Percentiles rank a stretch among this genome's conserved stretches.
Conservation (phyloP, 2,888 invertebrate genomes). For the Drosophila mercatorum region DNA sequence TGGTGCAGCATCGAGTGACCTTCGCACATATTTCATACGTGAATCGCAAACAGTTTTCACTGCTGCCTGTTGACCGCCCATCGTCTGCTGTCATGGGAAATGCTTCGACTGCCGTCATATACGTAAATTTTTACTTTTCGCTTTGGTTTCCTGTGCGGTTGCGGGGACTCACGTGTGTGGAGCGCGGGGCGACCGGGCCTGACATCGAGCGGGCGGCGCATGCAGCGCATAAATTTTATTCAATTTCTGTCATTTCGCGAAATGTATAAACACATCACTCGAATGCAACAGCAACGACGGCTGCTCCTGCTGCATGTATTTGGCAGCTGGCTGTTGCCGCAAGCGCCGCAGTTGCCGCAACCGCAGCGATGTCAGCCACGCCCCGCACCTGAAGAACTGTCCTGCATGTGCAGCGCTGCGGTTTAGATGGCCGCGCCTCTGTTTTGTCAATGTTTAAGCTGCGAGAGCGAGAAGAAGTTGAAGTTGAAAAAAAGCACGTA, state of each 20-base stretch:
- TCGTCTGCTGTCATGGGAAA: slow-evolving; percentile 29
- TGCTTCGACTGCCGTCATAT: slow-evolving; percentile 20
- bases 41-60: slow-evolving; percentile 27
- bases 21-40: slow-evolving; percentile 60
- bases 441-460: slow-evolving; percentile 56
- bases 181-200: slow-evolving; percentile 1
- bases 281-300: slow-evolving; percentile 7
- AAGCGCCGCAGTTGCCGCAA: slow-evolving; percentile 23
- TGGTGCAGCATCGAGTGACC: slow-evolving; percentile 51
- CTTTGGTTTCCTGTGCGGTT: slow-evolving; percentile 56
- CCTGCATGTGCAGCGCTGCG: slow-evolving; percentile 56
- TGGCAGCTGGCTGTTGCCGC: slow-evolving; percentile 44
- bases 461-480: slow-evolving; percentile 2
- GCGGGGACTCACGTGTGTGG: slow-evolving; percentile 23
- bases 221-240: slow-evolving; percentile 73
- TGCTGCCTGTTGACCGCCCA: not conserved
- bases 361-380: slow-evolving; percentile 33
- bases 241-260: slow-evolving; percentile 76
- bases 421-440: slow-evolving; percentile 45
- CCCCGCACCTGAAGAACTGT: slow-evolving; percentile 22
- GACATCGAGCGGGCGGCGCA: slow-evolving; percentile 22
- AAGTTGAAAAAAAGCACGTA: slow-evolving; percentile 35
- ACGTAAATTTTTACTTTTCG: slow-evolving; percentile 31
- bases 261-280: slow-evolving; percentile 77
- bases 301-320: slow-evolving; percentile 20